Conservation (phyloP, 2,888 invertebrate genomes). For the Phortica okadai region DNA sequence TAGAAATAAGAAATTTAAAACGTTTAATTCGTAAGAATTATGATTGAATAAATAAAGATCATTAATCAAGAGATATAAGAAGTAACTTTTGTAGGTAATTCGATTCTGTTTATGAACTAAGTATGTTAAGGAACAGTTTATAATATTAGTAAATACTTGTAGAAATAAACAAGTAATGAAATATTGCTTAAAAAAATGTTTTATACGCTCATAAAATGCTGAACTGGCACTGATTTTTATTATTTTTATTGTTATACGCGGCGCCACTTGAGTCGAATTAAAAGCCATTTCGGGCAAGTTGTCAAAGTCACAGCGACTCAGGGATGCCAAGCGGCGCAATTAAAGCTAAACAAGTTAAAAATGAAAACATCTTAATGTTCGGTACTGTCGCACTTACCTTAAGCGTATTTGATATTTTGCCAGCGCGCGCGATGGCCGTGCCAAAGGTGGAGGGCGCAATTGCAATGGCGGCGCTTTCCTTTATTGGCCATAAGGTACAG, state of each 20-base stretch:
- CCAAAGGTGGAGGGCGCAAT: slow-evolving; percentile 76
- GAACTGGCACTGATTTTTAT: not conserved
- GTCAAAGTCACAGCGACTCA: slow-evolving; percentile 57
- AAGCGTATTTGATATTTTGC: slow-evolving; percentile 74
- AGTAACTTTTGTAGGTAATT: too few species aligned
- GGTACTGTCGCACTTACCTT: slow-evolving; percentile 68
- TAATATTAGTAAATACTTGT: not conserved
- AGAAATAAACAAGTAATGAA: not conserved
- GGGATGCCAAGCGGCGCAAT: slow-evolving; percentile 27
- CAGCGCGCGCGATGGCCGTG: slow-evolving; percentile 75
- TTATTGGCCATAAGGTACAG: slow-evolving; percentile 32
- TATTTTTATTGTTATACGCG: not conserved
- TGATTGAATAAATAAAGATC: too few species aligned
- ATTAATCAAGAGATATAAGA: too few species aligned
- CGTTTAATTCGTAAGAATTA: too few species aligned
- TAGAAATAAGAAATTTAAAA: too few species aligned
- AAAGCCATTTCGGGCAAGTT: slow-evolving; percentile 54
- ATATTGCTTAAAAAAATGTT: too few species aligned
- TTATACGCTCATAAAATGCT: too few species aligned
- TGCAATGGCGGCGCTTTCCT: slow-evolving; percentile 65
- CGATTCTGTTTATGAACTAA: too few species aligned
- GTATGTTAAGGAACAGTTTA: not conserved
- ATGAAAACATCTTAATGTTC: not conserved
- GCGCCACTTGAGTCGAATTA: not conserved
- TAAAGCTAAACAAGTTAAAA: not conserved